Conservation (phyloP, 2,113 vertebrate species). For the Mesitornis unicolor region DNA sequence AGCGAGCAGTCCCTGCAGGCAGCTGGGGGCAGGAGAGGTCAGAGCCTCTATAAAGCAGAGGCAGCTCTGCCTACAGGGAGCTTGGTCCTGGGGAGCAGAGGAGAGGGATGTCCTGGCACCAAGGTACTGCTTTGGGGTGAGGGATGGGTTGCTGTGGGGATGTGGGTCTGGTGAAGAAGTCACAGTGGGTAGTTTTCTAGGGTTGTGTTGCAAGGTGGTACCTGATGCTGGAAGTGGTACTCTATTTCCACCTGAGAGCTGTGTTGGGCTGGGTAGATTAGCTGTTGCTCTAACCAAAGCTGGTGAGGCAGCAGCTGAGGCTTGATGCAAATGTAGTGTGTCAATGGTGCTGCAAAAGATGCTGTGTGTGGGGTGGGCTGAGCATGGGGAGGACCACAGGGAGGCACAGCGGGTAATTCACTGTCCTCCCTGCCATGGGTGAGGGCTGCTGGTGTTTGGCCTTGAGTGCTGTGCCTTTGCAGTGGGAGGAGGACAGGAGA, state of each 20-base stretch:
- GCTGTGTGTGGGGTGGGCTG: neutral
- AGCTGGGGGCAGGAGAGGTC: neutral
- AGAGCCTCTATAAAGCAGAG: neutral
- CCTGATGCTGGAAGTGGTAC: neutral
- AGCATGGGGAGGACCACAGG: neutral
- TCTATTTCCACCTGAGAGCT: neutral
- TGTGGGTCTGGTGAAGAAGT: neutral
- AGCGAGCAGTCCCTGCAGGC: rapidly evolving
- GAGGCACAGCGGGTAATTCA: neutral
- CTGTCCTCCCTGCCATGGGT: neutral
- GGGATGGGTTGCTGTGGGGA: neutral
- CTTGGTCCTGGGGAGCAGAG: neutral
- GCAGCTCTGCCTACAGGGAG: neutral
- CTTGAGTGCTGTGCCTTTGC: neutral
- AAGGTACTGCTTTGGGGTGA: neutral
- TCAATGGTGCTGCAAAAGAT: neutral
- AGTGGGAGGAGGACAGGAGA: neutral
- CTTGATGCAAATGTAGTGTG: neutral
- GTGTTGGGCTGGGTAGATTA: neutral
- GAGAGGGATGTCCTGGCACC: neutral
- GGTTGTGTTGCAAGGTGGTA: neutral
- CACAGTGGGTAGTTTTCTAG: rapidly evolving
- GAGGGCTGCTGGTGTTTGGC: neutral
- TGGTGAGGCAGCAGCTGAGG: neutral
- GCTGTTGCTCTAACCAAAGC: neutral